These are phyloP conservation scores for Zapus hudsonius DNA, from an alignment of 2,113 vertebrate species.

Conservation along the genomic window DNA sequence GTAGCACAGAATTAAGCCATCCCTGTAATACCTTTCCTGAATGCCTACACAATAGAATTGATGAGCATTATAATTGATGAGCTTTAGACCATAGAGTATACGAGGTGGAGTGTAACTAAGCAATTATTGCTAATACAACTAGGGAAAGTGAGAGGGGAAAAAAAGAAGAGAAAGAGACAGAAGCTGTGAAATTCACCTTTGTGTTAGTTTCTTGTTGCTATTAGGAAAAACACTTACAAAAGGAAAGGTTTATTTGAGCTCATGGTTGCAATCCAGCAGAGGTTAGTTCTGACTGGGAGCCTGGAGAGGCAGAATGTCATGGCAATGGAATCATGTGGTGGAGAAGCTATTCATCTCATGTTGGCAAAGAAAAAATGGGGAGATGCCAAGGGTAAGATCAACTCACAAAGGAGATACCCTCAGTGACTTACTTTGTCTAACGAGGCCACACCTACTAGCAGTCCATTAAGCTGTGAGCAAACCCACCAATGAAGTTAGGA, in stretches of 20 bases:
- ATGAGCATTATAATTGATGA: neutral
- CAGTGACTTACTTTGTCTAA: neutral
- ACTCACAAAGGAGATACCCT: neutral
- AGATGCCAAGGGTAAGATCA: neutral
- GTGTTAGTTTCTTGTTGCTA: neutral
- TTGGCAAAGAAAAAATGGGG: rapidly evolving
- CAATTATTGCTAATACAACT: neutral
- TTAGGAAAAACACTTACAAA: neutral
- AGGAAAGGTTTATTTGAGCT: neutral
- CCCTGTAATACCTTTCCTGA: neutral
- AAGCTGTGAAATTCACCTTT: neutral
- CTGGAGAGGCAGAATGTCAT: too few relatives aligned
- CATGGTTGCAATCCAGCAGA: neutral
- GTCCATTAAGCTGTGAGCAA: too few relatives aligned
- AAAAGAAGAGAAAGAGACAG: neutral
- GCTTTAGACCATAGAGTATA: neutral
- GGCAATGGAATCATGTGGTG: too few relatives aligned
- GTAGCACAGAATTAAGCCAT: neutral
- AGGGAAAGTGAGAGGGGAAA: neutral
- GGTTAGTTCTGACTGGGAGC: neutral
- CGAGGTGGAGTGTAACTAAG: neutral
- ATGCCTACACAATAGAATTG: neutral
- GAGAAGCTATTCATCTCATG: neutral
- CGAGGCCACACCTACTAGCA: neutral
- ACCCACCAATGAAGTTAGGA: neutral